Evolutionary conservation across 30 jellyfish, hydroid and myxozoan species (phyloP), one percentile per base, ranked within the genome.

Genomic region (Cassiopea xamachana): DNA sequence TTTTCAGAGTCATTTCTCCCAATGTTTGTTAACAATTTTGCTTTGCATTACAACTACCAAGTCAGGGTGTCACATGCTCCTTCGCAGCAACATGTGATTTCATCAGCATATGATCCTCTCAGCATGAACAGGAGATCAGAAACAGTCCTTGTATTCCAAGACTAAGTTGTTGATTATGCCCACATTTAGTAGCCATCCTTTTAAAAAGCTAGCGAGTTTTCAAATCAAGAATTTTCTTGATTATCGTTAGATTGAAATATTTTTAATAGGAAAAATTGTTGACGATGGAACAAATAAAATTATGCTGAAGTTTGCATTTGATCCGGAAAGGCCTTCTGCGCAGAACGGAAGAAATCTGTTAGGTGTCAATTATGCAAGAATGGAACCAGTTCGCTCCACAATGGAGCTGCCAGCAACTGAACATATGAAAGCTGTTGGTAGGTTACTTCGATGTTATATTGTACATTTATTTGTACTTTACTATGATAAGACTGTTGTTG

Each of bases 201-300:
- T 27, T 27, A 27, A 27, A 27, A 27, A 27, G 39, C 39, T 27
- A 27, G 39, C 39, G 39, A 27, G 39, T 27, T 27, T 27, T 27
- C 39, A 27, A 27, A 27, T 27, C 39, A 27, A 27, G 39, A 27
- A 27, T 27, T 27, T 27, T 27, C 39, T 27, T 27, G 39, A 27
- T 27, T 27, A 27, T 27, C 39, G 39, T 27, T 27, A 27, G 39
- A 27, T 27, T 27, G 39, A 27, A 27, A 27, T 69, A 67, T 13
- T 67, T 83, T 68, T 69, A 13, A 6, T 86, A 84, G 92, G 77
- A 44, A 84, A 49, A 83, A 84, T 84, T 39, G 71, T 70, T 19
- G 86, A 84, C 44, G 92, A 84, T 73, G 92, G 86, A 45, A 70
- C 92, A 60, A 55, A 84, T 67, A 50, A 44, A 60, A 39, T 84